Conservation (phyloP, 2,797 vertebrate genomes). For the Valencia hispanica region DNA sequence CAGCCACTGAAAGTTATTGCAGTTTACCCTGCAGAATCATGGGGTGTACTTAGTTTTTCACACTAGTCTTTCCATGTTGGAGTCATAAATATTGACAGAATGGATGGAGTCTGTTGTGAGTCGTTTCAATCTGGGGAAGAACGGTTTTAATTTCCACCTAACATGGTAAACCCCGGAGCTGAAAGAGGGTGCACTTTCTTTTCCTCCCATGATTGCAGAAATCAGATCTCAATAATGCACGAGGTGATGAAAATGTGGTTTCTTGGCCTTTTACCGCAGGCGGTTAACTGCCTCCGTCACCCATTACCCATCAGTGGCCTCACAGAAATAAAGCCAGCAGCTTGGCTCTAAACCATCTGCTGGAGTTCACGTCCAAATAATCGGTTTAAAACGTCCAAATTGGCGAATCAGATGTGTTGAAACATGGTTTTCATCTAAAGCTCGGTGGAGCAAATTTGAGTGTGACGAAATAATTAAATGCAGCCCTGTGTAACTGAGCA, state of each 20-base stretch:
- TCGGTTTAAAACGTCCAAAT: neutral
- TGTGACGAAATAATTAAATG: neutral
- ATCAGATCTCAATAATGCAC: too few relatives aligned
- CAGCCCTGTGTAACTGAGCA: neutral
- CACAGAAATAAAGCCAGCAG: too few relatives aligned
- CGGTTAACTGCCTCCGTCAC: too few relatives aligned
- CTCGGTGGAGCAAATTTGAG: neutral
- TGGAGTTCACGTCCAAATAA: too few relatives aligned
- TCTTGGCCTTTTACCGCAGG: too few relatives aligned
- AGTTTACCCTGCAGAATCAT: neutral
- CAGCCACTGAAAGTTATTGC: too few relatives aligned
- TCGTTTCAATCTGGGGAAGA: too few relatives aligned
- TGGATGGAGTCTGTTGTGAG: neutral
- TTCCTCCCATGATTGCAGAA: too few relatives aligned
- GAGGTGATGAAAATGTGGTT: neutral
- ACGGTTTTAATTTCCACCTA: neutral
- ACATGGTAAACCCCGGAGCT: neutral
- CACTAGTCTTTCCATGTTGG: neutral
- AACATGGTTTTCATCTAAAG: neutral
- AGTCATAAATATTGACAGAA: neutral
- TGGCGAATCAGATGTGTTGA: neutral
- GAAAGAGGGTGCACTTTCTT: too few relatives aligned
- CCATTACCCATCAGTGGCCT: too few relatives aligned
- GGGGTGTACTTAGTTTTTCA: neutral
- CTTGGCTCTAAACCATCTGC: too few relatives aligned